A percentile compares a stretch with the other conserved stretches of the same genome.
These are phyloP conservation scores for Microplitis manilae DNA, from an alignment of 2,888 invertebrate species.

Conservation along the genomic window DNA sequence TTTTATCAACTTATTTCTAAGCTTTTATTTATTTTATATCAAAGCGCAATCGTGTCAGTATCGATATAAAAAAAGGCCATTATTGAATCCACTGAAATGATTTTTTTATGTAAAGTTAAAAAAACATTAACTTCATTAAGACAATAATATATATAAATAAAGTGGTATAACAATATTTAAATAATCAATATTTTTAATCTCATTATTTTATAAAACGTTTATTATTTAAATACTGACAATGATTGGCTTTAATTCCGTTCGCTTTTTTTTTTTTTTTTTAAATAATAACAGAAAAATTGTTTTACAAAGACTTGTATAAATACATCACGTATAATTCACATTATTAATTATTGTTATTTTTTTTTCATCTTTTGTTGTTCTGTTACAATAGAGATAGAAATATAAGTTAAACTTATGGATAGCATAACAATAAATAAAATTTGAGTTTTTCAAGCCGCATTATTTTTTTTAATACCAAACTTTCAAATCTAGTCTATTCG, in stretches of 20 bases:
- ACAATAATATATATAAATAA: no score
- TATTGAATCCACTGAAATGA: no score
- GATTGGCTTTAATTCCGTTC: constrained; percentile 39
- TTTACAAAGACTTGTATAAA: constrained; percentile 64
- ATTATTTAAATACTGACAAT: not conserved
- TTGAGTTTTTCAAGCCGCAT: constrained; percentile 40
- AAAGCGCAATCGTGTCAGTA: no score
- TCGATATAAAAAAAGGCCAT: no score
- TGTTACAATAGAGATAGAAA: constrained; percentile 61
- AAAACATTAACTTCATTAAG: no score
- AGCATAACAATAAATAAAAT: constrained; percentile 68
- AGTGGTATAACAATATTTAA: no score
- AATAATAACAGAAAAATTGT: constrained; percentile 41
- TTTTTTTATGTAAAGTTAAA: no score
- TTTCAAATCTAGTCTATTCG: constrained; percentile 16
- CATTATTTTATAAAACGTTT: not conserved
- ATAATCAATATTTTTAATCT: not conserved
- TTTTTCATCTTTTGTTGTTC: constrained; percentile 46
- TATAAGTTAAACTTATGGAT: constrained; percentile 65
- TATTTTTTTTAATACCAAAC: constrained; percentile 40
- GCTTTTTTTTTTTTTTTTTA: not conserved
- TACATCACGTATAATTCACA: constrained; percentile 63
- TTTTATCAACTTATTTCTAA: no score
- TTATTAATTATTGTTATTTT: constrained; percentile 45
- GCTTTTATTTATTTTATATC: no score